Conservation (phyloP, 2,888 invertebrate species). For the Dinocampus coccinellae region DNA sequence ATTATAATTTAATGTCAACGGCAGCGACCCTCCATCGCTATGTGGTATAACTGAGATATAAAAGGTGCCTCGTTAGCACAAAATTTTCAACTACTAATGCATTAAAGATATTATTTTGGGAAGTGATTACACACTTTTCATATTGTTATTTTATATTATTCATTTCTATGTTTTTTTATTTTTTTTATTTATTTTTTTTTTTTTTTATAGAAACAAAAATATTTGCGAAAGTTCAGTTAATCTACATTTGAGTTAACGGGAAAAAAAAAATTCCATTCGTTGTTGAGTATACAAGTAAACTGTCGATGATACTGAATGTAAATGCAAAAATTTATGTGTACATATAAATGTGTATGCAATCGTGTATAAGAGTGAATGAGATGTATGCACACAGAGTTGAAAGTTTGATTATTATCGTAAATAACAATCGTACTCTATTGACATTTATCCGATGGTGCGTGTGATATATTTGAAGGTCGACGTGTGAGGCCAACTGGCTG, state of each 20-base stretch:
- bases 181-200: background rate
- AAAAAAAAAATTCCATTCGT: background rate
- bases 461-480: constrained; percentile 49
- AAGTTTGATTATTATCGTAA: constrained; percentile 60
- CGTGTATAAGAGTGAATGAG: background rate
- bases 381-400: background rate
- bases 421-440: constrained; percentile 57
- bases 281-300: constrained; percentile 36
- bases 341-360: background rate
- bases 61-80: constrained; percentile 62
- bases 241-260: background rate
- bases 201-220: background rate
- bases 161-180: background rate
- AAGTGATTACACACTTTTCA: too few relatives aligned
- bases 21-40: constrained; percentile 25
- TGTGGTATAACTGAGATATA: constrained; percentile 51
- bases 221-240: background rate
- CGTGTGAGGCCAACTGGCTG: constrained; percentile 38
- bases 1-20: constrained; percentile 59
- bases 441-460: constrained; percentile 57
- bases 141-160: constrained; percentile 6
- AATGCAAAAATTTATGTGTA: constrained; percentile 23
- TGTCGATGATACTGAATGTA: too few relatives aligned
- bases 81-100: constrained; percentile 57
- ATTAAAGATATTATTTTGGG: too few relatives aligned